phyloP scores from a whole-genome alignment of 2,888 invertebrate genomes.

The Dryobotodes eremita region DNA sequence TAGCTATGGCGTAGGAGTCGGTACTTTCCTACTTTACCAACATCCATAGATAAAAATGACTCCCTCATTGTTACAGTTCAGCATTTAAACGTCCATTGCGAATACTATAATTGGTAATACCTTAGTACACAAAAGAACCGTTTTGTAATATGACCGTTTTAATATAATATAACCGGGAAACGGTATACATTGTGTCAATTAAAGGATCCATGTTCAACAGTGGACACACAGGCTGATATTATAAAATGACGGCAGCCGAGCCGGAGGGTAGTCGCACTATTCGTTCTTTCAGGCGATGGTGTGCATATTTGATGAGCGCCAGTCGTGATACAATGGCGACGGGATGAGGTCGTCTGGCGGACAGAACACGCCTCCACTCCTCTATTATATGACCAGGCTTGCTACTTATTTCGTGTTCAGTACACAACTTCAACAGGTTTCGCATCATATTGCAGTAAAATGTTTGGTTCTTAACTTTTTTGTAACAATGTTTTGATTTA shows the following conservation, averaged over 20 bases:
- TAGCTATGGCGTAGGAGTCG: not conserved
- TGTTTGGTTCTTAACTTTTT: slow-evolving; percentile 7
- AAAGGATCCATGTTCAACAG: slow-evolving; percentile 19
- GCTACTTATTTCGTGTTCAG: slow-evolving; percentile 54
- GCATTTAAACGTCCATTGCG: not conserved
- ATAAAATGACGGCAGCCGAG: slow-evolving; percentile 42
- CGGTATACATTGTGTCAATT: slow-evolving; percentile 19
- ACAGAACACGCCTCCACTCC: slow-evolving; percentile 76
- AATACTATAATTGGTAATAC: not conserved
- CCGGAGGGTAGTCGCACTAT: slow-evolving; percentile 67
- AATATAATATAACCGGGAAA: not conserved
- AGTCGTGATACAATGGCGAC: slow-evolving; percentile 86
- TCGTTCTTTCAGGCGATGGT: slow-evolving; percentile 84
- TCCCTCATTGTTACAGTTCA: not conserved
- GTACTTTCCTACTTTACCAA: not conserved
- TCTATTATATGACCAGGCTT: slow-evolving; percentile 67
- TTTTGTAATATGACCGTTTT: not conserved
- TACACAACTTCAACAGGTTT: slow-evolving; percentile 58
- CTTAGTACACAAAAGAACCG: not conserved
- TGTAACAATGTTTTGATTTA: too few relatives aligned
- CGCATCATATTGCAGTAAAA: slow-evolving; percentile 23
- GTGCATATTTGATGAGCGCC: slow-evolving; percentile 89
- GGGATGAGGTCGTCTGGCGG: slow-evolving; percentile 88
- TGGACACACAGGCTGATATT: slow-evolving; percentile 31
- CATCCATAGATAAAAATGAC: not conserved